These are phyloP conservation scores for Pangasius macronema DNA, from an alignment of 2,797 vertebrate species.

Conservation along the genomic window DNA sequence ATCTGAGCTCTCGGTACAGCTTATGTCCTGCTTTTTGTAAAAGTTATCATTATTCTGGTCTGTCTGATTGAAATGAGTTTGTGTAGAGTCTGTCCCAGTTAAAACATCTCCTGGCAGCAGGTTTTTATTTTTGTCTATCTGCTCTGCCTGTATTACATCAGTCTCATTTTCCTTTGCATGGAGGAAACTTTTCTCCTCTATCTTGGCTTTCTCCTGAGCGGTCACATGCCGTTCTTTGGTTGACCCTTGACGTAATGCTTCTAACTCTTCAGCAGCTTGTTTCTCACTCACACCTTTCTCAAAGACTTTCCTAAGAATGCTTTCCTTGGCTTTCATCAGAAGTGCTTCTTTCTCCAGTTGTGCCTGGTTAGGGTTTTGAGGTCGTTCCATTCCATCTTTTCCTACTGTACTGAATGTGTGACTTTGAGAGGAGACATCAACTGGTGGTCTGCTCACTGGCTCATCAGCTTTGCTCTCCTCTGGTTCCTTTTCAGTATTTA, in stretches of 20 bases:
- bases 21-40: constrained; percentile 26
- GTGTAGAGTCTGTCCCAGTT: constrained; percentile 13
- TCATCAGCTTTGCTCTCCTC: constrained; percentile 33
- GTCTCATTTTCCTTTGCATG: constrained; percentile 35
- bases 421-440: constrained; percentile 33
- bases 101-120: constrained; percentile 4
- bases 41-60: constrained; percentile 10
- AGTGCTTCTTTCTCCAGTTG: constrained; percentile 70
- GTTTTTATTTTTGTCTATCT: constrained; percentile 32
- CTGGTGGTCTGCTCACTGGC: constrained; percentile 34
- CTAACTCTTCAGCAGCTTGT: constrained; percentile 74
- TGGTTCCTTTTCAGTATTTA: constrained; percentile 30
- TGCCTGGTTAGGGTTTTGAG: constrained; percentile 60
- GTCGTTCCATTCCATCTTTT: constrained; percentile 47
- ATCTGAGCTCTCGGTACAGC: constrained; percentile 22
- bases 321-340: constrained; percentile 76
- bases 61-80: constrained; percentile 2
- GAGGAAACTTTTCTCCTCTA: constrained; percentile 25
- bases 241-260: constrained; percentile 65
- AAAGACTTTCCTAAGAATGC: constrained; percentile 77
- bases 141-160: constrained; percentile 43
- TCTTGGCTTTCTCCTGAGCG: constrained; percentile 48
- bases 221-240: constrained; percentile 42
- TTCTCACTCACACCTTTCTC: constrained; percentile 73
- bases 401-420: constrained; percentile 33